These are phyloP conservation scores for Choloepus didactylus DNA, from an alignment of 2,797 vertebrate species.

Conservation along the genomic window DNA sequence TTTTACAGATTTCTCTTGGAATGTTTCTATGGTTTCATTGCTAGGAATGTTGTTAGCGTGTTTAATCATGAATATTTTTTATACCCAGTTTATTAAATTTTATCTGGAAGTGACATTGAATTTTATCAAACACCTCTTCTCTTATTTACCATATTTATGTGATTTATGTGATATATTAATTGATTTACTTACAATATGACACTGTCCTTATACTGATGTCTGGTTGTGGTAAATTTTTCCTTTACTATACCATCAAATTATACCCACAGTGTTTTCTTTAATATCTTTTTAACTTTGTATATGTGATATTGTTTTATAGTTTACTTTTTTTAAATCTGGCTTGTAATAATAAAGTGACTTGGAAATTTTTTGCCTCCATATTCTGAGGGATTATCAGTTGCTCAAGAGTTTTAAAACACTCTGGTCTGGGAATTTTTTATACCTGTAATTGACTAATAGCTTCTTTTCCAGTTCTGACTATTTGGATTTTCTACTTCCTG, in stretches of 20 bases:
- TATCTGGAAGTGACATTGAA: background rate
- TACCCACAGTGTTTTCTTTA: background rate
- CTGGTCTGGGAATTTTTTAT: background rate
- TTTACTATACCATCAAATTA: background rate
- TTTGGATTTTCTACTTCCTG: background rate
- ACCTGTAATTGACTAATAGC: background rate
- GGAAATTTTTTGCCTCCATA: background rate
- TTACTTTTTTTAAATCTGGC: background rate
- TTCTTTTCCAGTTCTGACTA: background rate
- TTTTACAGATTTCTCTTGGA: background rate
- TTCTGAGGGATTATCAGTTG: background rate
- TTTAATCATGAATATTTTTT: background rate
- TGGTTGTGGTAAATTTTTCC: background rate
- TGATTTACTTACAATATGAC: background rate
- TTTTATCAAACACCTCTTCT: background rate
- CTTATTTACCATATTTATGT: background rate
- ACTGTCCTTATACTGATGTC: background rate
- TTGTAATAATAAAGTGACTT: background rate
- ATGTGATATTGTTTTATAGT: background rate
- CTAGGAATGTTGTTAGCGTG: background rate
- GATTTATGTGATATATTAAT: background rate
- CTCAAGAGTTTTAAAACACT: background rate
- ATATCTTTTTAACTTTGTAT: background rate
- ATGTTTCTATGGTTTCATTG: background rate
- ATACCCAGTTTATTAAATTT: background rate